phyloP scores from a whole-genome alignment of 2,113 vertebrate genomes.

The Pimephales promelas region DNA sequence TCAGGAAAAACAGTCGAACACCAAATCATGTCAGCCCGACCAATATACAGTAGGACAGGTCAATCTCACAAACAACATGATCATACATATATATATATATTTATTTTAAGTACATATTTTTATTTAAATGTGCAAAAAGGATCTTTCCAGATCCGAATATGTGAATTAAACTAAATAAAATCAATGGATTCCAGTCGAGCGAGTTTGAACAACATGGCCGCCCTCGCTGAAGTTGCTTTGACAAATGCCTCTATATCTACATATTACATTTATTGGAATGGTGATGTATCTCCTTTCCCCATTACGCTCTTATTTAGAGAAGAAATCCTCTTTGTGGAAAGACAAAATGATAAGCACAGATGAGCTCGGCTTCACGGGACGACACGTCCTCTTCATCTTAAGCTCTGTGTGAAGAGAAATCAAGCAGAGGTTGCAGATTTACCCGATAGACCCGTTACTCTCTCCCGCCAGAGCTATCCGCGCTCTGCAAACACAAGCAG shows the following conservation, averaged over 20 bases:
- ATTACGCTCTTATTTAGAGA: not conserved
- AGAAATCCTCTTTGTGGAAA: not conserved
- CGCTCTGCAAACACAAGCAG: not conserved
- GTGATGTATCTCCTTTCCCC: conserved; percentile 17
- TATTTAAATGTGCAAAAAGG: no score
- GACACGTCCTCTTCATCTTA: conserved; percentile 25
- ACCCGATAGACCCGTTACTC: not conserved
- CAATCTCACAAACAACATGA: not conserved
- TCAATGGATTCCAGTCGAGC: not conserved
- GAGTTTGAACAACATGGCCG: not conserved
- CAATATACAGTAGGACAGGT: not conserved
- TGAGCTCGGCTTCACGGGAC: not conserved
- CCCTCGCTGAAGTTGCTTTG: not conserved
- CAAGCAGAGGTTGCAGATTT: not conserved
- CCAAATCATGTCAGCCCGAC: not conserved
- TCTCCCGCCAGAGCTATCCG: conserved; percentile 14
- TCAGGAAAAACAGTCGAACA: not conserved
- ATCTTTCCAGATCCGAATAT: not conserved
- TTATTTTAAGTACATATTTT: no score
- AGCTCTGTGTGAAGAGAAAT: not conserved
- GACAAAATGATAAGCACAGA: not conserved
- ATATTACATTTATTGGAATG: conserved; percentile 9
- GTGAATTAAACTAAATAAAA: not conserved
- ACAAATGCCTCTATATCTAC: conserved; percentile 13
- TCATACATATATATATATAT: no score